These are phyloP conservation scores for Arothron firmamentum DNA, from an alignment of 2,113 vertebrate species.

Conservation along the genomic window DNA sequence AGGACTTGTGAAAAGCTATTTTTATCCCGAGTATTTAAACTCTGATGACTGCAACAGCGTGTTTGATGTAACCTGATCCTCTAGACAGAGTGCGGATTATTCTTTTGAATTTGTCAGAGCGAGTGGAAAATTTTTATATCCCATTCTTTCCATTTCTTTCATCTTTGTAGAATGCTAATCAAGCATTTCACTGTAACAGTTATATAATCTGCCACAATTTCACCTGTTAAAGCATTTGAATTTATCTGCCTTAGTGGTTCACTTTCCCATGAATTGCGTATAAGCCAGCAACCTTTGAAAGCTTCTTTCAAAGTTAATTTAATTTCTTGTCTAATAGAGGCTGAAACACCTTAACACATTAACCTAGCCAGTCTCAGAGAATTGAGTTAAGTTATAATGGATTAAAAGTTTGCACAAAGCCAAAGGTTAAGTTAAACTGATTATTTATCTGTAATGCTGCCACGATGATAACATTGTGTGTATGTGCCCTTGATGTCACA, in stretches of 20 bases:
- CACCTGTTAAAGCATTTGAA: too few relatives aligned
- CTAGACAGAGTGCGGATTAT: neutral
- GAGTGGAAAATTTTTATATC: neutral
- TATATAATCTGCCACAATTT: too few relatives aligned
- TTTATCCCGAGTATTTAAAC: constrained; percentile 4
- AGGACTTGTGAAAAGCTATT: constrained; percentile 18
- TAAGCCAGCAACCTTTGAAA: too few relatives aligned
- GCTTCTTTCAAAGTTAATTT: too few relatives aligned
- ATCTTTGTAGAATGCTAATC: neutral
- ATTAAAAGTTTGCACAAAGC: neutral
- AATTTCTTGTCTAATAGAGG: too few relatives aligned
- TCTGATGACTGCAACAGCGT: neutral
- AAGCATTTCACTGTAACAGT: neutral
- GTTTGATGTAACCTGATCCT: neutral
- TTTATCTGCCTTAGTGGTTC: neutral
- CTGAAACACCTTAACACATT: too few relatives aligned
- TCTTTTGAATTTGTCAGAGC: neutral
- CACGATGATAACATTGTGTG: neutral
- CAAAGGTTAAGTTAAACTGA: neutral
- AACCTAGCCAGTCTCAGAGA: neutral
- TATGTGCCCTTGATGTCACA: neutral
- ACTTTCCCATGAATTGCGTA: neutral
- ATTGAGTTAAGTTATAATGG: neutral
- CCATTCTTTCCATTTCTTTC: neutral
- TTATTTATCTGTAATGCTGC: too few relatives aligned